Evolutionary conservation across 2,113 vertebrate genomes (phyloP).

Genomic region (Ageneiosus marmoratus): DNA sequence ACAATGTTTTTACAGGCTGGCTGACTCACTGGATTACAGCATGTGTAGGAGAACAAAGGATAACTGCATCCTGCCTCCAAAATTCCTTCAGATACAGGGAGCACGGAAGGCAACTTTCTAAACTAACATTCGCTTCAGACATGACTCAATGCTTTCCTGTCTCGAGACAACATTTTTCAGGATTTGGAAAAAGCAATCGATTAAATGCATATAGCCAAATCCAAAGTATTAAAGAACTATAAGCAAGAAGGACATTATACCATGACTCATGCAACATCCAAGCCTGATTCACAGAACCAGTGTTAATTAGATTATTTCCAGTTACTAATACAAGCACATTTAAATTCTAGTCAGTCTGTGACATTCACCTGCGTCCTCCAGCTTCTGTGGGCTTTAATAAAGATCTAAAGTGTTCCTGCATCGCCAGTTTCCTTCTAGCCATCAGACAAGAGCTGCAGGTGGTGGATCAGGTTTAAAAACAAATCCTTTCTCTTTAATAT

Average conservation of each 20-base stretch:
- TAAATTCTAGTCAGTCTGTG: neutral
- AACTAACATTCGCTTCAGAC: neutral
- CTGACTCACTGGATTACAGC: conserved; percentile 3
- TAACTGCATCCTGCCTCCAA: neutral
- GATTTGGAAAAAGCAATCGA: neutral
- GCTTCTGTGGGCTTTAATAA: neutral
- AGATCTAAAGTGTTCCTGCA: neutral
- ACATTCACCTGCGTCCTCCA: neutral
- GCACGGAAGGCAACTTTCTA: neutral
- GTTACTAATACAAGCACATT: neutral
- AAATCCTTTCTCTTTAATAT: neutral
- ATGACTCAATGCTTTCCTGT: too few relatives aligned
- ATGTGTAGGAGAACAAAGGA: neutral
- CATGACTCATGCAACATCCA: neutral
- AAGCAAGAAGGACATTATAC: neutral
- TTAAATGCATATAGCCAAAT: neutral
- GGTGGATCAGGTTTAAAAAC: neutral
- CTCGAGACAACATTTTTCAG: neutral
- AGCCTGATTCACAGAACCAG: neutral
- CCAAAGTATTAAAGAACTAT: neutral
- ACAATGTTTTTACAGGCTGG: neutral
- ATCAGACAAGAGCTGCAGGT: neutral
- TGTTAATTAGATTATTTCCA: neutral
- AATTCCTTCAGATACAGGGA: neutral
- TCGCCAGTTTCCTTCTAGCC: neutral